Conservation (phyloP, 2,113 vertebrate species). For the Nibea coibor region DNA sequence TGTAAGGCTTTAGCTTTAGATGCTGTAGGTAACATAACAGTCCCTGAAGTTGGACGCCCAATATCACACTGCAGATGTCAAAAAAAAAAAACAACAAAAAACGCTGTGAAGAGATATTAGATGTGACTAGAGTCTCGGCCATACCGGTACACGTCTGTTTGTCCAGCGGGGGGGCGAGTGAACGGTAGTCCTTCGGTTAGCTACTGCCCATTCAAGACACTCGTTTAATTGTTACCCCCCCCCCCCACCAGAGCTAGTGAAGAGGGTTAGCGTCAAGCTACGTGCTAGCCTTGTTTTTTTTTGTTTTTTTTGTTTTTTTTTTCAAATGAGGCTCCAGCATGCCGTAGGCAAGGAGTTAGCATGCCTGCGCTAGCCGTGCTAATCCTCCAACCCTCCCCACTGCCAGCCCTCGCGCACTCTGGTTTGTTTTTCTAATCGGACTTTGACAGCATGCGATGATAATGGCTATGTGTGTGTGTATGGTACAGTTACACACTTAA, state of each 20-base stretch:
- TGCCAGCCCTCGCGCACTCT: slow-evolving; percentile 61
- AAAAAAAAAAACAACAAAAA: neutral
- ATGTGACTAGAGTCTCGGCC: slow-evolving; percentile 24
- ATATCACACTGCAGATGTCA: slow-evolving; percentile 6
- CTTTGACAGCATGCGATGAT: slow-evolving; percentile 74
- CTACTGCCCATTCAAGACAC: slow-evolving; percentile 38
- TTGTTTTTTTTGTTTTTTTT: slow-evolving; percentile 7
- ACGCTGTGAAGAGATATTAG: slow-evolving; percentile 53
- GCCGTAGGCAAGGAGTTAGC: slow-evolving; percentile 67
- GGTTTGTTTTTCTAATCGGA: slow-evolving; percentile 73
- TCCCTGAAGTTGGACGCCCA: slow-evolving; percentile 6
- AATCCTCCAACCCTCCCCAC: slow-evolving; percentile 57
- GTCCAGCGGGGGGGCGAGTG: slow-evolving; percentile 14
- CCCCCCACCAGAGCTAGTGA: slow-evolving; percentile 36
- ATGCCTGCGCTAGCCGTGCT: slow-evolving; percentile 67
- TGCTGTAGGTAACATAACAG: neutral
- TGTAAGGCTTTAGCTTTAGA: slow-evolving; percentile 54
- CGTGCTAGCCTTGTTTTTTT: slow-evolving; percentile 30
- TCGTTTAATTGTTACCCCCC: neutral
- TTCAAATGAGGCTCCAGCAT: slow-evolving; percentile 57
- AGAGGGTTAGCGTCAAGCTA: slow-evolving; percentile 51
- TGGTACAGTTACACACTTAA: slow-evolving; percentile 56
- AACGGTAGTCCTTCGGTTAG: slow-evolving; percentile 32
- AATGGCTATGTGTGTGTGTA: slow-evolving; percentile 48
- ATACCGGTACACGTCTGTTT: slow-evolving; percentile 23